Conservation (phyloP, 2,888 invertebrate species). For the Macrophya alboannulata region DNA sequence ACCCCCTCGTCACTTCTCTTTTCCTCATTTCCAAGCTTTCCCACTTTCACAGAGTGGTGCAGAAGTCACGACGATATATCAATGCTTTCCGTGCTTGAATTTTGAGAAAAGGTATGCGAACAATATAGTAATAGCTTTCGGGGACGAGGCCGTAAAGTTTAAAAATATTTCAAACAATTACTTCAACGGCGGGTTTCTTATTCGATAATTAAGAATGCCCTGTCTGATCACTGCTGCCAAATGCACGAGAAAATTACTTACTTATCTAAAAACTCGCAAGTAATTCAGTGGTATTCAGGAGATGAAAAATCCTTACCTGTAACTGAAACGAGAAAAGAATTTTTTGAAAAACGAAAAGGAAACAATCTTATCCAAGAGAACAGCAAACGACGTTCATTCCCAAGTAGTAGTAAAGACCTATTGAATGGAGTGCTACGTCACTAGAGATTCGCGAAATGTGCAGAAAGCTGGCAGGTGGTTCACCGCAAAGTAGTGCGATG, state of each 20-base stretch:
- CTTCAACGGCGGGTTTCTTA: not conserved
- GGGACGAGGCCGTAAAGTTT: not conserved
- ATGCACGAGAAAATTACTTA: not conserved
- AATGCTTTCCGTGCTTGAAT: conserved; percentile 45
- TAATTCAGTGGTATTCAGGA: not conserved
- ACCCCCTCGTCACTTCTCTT: conserved; percentile 58
- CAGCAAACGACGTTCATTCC: not conserved
- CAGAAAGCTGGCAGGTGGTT: not conserved
- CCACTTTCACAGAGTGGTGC: conserved; percentile 39
- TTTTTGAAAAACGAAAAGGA: not conserved
- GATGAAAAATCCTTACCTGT: conserved; percentile 4
- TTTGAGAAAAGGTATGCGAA: not conserved
- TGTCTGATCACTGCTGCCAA: too few relatives aligned
- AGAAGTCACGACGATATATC: conserved; percentile 52
- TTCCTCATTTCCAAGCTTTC: conserved; percentile 53
- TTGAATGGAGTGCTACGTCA: not conserved
- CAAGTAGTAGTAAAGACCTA: not conserved
- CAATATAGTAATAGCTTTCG: not conserved
- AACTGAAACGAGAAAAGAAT: not conserved
- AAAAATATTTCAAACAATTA: not conserved
- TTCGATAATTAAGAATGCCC: too few relatives aligned
- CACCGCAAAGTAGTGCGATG: not conserved
- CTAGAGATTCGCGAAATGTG: not conserved
- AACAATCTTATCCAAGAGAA: not conserved
- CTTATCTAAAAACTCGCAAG: not conserved